Evolutionary conservation across 2,888 invertebrate genomes (phyloP).

Genomic region (Volucella bombylans): DNA sequence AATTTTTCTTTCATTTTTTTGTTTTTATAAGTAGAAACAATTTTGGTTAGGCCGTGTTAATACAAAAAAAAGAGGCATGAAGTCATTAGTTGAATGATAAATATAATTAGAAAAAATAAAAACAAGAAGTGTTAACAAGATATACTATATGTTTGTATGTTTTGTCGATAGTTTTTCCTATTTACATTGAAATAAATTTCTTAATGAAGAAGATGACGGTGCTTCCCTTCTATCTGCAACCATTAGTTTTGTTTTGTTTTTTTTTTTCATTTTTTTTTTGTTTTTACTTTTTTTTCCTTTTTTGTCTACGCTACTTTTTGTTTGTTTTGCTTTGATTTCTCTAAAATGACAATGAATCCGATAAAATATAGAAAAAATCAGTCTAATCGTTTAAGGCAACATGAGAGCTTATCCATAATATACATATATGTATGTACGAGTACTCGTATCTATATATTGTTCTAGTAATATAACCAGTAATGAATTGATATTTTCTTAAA

Average conservation of each 20-base stretch:
- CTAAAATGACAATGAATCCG: constrained; percentile 75
- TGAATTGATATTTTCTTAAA: constrained; percentile 66
- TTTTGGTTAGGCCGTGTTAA: too few species aligned
- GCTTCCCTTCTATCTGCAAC: constrained; percentile 66
- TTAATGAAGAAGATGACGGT: constrained; percentile 39
- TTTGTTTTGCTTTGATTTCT: constrained; percentile 72
- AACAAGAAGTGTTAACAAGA: not conserved
- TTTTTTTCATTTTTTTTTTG: constrained; percentile 23
- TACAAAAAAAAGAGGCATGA: not conserved
- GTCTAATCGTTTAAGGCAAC: constrained; percentile 88
- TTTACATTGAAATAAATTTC: constrained; percentile 3
- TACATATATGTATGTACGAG: constrained; percentile 22
- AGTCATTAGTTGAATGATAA: not conserved
- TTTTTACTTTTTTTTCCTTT: constrained; percentile 54
- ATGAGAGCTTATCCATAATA: constrained; percentile 83
- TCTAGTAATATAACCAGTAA: constrained; percentile 60
- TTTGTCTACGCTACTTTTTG: constrained; percentile 68
- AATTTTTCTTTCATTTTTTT: constrained; percentile 12
- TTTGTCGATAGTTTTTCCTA: not conserved
- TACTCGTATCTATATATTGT: constrained; percentile 29
- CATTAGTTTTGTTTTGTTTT: constrained; percentile 53
- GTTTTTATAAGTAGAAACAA: constrained; percentile 13
- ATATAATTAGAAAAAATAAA: not conserved
- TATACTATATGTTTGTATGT: not conserved
- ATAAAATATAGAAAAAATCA: constrained; percentile 84